Evolutionary conservation across 2,888 invertebrate species (phyloP), one percentile per base, ranked within the genome.

Genomic region (Morinoia aosen): DNA sequence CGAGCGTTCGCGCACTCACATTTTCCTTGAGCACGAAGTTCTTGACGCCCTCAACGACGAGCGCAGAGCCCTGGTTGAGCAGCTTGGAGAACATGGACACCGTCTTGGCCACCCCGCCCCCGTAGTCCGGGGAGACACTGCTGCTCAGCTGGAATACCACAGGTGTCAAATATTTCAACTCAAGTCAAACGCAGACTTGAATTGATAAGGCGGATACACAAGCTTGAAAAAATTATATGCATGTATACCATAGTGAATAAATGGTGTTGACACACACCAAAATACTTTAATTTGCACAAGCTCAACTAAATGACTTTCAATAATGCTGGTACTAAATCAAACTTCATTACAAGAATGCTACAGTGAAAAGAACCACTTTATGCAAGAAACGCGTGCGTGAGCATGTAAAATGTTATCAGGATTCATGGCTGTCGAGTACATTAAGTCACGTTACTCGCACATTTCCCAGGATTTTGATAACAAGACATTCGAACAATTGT

Each of bases 41-140:
- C 97, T 99, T 99, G 0, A 99, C 99, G 88, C 99, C 99, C 97
- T 99, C 99, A 99, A 99, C 99, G 0, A 99, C 99, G 97, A 99
- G 99, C 76, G 99, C 99, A 0, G 99, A 99, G 56, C 99, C 99
- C 97, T 99, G 99, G 16, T 98, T 98, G 97, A 99, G 98, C 95
- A 99, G 98, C 97, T 99, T 99, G 16, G 99, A 99, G 97, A 99
- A 99, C 99, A 99, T 99, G 96, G 98, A 99, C 0, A 99, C 99
- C 0, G 99, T 99, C 97, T 99, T 99, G 0, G 99, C 99, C 58
- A 99, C 99, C 57, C 98, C 98, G 97, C 99, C 99, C 58, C 97
- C 97, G 97, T 98, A 99, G 97, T 97, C 96, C 33, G 96, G 96
- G 96, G 96, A 61, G n/a, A 56, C 40, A 64, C 64, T 64, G 95